Evolutionary conservation across 2,797 vertebrate species (phyloP).

Genomic region (Benthosema pterotum): DNA sequence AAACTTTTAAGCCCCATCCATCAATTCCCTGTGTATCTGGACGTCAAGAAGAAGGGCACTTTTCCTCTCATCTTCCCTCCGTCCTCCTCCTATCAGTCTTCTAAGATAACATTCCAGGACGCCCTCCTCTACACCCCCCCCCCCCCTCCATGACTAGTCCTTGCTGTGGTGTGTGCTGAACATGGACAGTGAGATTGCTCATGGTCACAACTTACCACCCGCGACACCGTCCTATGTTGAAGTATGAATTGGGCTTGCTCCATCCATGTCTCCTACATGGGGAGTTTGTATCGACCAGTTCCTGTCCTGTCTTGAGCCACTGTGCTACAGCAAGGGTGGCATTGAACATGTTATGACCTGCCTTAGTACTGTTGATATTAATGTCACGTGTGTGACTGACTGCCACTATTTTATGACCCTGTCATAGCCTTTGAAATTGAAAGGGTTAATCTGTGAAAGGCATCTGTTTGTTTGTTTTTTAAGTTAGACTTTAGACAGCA

Average conservation of each 20-base stretch:
- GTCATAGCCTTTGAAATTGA: neutral
- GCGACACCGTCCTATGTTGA: no score
- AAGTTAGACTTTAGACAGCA: no score
- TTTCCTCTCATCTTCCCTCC: constrained; percentile 54
- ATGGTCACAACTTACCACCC: no score
- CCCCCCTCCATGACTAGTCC: constrained; percentile 5
- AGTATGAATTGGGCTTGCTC: neutral
- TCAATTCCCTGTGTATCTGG: constrained; percentile 33
- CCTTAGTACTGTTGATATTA: neutral
- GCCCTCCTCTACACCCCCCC: no score
- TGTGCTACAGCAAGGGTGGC: neutral
- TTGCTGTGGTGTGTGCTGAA: no score
- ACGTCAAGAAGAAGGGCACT: constrained; percentile 45
- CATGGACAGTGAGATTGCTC: no score
- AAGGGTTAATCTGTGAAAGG: no score
- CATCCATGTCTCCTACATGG: neutral
- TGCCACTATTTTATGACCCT: neutral
- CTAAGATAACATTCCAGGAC: constrained; percentile 33
- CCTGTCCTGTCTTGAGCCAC: no score
- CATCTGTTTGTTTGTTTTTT: no score
- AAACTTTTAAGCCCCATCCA: constrained; percentile 3
- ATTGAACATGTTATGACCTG: neutral
- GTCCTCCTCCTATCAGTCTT: constrained; percentile 28
- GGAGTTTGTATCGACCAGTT: no score
- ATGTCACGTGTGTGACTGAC: neutral